Evolutionary conservation across 2,888 invertebrate species (phyloP).

Genomic region (Orchesella flavescens): DNA sequence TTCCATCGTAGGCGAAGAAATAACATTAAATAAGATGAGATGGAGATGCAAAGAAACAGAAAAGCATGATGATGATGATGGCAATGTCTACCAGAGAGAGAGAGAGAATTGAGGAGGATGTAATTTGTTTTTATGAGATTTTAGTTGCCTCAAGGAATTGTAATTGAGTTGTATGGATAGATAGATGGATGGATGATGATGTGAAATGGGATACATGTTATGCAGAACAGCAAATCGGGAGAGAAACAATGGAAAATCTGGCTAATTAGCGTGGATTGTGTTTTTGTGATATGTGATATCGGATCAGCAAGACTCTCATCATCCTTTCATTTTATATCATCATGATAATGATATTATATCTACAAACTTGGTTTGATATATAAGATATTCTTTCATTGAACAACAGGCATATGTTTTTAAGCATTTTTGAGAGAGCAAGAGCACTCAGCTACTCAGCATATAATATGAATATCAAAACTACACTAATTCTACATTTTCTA

Average conservation of each 20-base stretch:
- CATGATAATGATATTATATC: not conserved
- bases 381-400: not conserved
- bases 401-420: not conserved
- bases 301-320: conserved; percentile 45
- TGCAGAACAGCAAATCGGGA: conserved; percentile 3
- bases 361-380: not conserved
- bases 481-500: conserved; percentile 26
- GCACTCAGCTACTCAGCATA: not conserved
- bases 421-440: not conserved
- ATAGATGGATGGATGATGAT: conserved; percentile 38
- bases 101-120: conserved; percentile 48
- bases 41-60: conserved; percentile 1
- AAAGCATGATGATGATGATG: not conserved
- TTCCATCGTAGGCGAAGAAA: conserved; percentile 57
- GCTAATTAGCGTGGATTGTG: conserved; percentile 64
- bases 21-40: conserved; percentile 27
- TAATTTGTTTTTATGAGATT: conserved; percentile 65
- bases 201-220: conserved; percentile 27
- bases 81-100: not conserved
- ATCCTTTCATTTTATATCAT: not conserved
- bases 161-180: conserved; percentile 60
- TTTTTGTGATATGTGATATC: conserved; percentile 51
- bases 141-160: conserved; percentile 64
- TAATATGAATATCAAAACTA: not conserved
- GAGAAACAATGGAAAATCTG: conserved; percentile 61